Conservation (phyloP, 2,888 invertebrate species). For the Patella caerulea region DNA sequence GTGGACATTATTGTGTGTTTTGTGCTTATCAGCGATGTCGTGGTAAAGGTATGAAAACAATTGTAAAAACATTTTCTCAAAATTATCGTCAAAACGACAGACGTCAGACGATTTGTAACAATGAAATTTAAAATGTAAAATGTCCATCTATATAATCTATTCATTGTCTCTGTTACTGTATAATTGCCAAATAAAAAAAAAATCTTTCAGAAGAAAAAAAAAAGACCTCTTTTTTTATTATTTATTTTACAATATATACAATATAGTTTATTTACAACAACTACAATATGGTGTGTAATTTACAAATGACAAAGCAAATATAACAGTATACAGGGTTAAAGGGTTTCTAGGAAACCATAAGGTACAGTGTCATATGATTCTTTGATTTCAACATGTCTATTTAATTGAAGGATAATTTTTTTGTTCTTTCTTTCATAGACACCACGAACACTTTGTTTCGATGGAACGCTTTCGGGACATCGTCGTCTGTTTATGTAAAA, state of each 20-base stretch:
- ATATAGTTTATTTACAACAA: no score
- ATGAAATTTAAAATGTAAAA: no score
- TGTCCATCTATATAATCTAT: no score
- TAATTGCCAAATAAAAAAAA: no score
- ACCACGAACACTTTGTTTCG: constrained; percentile 10
- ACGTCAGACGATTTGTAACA: no score
- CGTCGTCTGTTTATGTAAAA: constrained; percentile 38
- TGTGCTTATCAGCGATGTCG: neutral
- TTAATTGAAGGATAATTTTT: neutral
- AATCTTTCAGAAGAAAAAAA: no score
- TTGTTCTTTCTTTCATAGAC: neutral
- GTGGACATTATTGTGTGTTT: neutral
- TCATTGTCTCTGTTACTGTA: no score
- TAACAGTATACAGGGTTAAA: neutral
- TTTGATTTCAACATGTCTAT: neutral
- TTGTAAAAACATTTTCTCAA: no score
- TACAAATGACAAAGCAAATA: neutral
- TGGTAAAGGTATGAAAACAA: no score
- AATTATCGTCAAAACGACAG: no score
- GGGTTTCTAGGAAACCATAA: neutral
- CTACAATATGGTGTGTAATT: neutral
- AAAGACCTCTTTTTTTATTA: no score
- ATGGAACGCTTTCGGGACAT: constrained; percentile 25
- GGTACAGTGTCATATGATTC: neutral
- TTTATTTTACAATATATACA: no score